Evolutionary conservation across 2,888 invertebrate genomes (phyloP).

Genomic region (Melikaiella ostensackeni): DNA sequence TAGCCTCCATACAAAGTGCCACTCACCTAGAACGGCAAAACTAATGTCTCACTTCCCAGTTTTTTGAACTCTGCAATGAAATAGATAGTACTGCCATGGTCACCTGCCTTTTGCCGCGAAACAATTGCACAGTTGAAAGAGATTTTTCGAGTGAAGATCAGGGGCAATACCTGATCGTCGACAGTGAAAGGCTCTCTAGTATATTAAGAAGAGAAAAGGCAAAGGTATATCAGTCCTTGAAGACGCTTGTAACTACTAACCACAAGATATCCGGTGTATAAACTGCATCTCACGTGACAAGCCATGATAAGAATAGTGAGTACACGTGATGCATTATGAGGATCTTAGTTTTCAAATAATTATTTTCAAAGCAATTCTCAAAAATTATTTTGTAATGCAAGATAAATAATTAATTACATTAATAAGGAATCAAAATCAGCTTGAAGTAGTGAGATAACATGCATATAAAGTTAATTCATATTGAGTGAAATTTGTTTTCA

Average conservation of each 20-base stretch:
- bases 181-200: conserved; percentile 74
- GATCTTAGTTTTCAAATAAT: conserved; percentile 6
- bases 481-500: neutral
- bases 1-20: neutral
- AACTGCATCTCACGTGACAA: conserved; percentile 55
- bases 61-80: neutral
- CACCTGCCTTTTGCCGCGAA: conserved; percentile 49
- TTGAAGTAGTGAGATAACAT: neutral
- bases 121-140: conserved; percentile 56
- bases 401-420: neutral
- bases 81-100: conserved; percentile 21
- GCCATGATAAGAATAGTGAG: conserved; percentile 69
- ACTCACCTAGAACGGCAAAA: conserved; percentile 37
- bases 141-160: conserved; percentile 55
- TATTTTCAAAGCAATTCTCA: neutral
- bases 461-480: neutral
- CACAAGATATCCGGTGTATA: conserved; percentile 49
- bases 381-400: neutral
- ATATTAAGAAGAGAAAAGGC: conserved; percentile 74
- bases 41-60: conserved; percentile 42
- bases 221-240: conserved; percentile 74
- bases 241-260: conserved; percentile 60
- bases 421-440: neutral
- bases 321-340: conserved; percentile 49
- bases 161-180: conserved; percentile 64